A percentile compares a stretch with the other conserved stretches of the same genome.
phyloP scores from a whole-genome alignment of 2,888 invertebrate species.

The Aphrophora alni region DNA sequence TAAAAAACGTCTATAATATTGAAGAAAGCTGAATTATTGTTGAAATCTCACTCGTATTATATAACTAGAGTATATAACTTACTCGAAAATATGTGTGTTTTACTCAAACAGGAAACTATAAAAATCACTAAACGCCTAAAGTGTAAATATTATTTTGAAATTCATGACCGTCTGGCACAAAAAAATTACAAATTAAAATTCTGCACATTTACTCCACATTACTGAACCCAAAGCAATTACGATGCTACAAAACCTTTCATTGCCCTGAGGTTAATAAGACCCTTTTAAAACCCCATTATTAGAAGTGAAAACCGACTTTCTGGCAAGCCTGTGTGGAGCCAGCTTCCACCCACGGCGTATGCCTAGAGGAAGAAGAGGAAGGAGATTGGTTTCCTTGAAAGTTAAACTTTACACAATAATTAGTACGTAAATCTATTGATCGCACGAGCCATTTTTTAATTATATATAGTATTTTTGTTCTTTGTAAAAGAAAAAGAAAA shows the following conservation, averaged over 20 bases:
- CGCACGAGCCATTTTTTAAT: neutral
- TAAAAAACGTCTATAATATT: too few relatives aligned
- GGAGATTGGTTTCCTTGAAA: neutral
- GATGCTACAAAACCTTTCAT: neutral
- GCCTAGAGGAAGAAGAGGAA: neutral
- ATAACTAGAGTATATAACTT: too few relatives aligned
- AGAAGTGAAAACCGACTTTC: neutral
- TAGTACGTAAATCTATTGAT: neutral
- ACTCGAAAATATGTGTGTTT: too few relatives aligned
- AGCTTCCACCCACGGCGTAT: neutral
- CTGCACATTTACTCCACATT: neutral
- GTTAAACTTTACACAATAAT: neutral
- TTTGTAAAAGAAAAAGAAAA: too few relatives aligned
- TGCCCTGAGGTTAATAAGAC: neutral
- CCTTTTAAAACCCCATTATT: neutral
- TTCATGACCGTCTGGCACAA: neutral
- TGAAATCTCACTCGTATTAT: too few relatives aligned
- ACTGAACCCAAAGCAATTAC: neutral
- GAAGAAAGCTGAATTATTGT: too few relatives aligned
- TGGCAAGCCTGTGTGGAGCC: neutral
- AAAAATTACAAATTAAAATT: neutral
- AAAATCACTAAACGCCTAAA: too few relatives aligned
- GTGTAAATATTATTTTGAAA: too few relatives aligned
- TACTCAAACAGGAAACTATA: too few relatives aligned
- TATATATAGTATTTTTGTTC: too few relatives aligned